These are phyloP conservation scores for Atherinosoma microstoma DNA, from an alignment of 2,797 vertebrate genomes.

Conservation along the genomic window DNA sequence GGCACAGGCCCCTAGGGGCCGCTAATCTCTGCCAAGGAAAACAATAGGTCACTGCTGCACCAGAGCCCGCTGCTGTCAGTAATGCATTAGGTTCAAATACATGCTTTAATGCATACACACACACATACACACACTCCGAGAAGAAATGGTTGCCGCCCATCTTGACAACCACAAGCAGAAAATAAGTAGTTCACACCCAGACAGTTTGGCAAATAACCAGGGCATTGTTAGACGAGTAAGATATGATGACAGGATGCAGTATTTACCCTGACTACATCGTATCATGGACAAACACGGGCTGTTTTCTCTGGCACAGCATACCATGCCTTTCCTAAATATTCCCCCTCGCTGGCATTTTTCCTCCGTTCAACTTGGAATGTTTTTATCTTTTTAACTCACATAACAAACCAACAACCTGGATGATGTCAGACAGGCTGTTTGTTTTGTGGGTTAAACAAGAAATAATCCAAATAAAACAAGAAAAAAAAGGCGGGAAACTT, in stretches of 20 bases:
- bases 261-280: slow-evolving; percentile 3
- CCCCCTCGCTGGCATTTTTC: too few relatives aligned
- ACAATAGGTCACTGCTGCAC: slow-evolving; percentile 91
- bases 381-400: too few relatives aligned
- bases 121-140: slow-evolving; percentile 15
- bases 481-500: too few relatives aligned
- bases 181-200: slow-evolving; percentile 83
- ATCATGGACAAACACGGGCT: slow-evolving; percentile 15
- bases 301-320: slow-evolving; percentile 24
- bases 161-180: slow-evolving; percentile 71
- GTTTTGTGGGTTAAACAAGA: too few relatives aligned
- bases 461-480: too few relatives aligned
- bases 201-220: slow-evolving; percentile 81
- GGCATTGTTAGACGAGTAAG: slow-evolving; percentile 78
- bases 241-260: slow-evolving; percentile 13
- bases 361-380: too few relatives aligned
- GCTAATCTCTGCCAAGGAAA: slow-evolving; percentile 92
- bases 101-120: slow-evolving; percentile 13
- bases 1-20: slow-evolving; percentile 90
- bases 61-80: slow-evolving; percentile 88
- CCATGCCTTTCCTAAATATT: not conserved
- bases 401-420: too few relatives aligned
- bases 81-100: slow-evolving; percentile 83
- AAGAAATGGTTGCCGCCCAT: slow-evolving; percentile 30
- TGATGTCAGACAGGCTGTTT: too few relatives aligned